These are phyloP conservation scores for Diogma glabrata DNA, from an alignment of 2,888 invertebrate genomes.

Conservation along the genomic window DNA sequence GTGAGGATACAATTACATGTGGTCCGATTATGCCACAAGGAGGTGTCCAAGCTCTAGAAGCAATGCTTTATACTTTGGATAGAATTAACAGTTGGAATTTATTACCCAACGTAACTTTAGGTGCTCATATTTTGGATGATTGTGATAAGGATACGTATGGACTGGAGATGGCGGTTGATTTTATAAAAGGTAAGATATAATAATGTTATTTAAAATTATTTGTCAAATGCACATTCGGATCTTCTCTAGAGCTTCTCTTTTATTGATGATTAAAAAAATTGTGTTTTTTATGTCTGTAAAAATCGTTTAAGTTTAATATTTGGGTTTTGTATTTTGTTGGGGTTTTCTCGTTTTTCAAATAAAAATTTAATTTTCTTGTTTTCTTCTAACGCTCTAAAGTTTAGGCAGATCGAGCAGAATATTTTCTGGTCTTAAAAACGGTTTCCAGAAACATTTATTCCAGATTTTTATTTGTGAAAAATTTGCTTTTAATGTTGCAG, in stretches of 20 bases:
- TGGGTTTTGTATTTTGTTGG: no score
- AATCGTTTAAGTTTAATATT: no score
- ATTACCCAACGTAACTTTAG: constrained; percentile 67
- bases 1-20: constrained; percentile 77
- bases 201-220: neutral
- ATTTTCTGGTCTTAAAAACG: no score
- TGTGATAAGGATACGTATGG: constrained; percentile 95
- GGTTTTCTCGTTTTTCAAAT: no score
- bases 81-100: constrained; percentile 55
- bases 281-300: no score
- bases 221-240: neutral
- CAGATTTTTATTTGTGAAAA: no score
- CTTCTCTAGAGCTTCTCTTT: neutral
- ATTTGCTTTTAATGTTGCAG: no score
- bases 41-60: constrained; percentile 77
- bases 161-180: constrained; percentile 89
- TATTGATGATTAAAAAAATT: no score
- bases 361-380: no score
- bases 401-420: no score
- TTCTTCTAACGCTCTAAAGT: no score
- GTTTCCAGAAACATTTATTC: no score
- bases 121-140: constrained; percentile 84
- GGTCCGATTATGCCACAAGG: constrained; percentile 93
- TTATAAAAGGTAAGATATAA: constrained; percentile 74
- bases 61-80: constrained; percentile 85